Percentiles rank a stretch among this genome's conserved stretches.
These are phyloP conservation scores for Phragmatobia fuliginosa DNA, from an alignment of 2,888 invertebrate species.

Conservation along the genomic window DNA sequence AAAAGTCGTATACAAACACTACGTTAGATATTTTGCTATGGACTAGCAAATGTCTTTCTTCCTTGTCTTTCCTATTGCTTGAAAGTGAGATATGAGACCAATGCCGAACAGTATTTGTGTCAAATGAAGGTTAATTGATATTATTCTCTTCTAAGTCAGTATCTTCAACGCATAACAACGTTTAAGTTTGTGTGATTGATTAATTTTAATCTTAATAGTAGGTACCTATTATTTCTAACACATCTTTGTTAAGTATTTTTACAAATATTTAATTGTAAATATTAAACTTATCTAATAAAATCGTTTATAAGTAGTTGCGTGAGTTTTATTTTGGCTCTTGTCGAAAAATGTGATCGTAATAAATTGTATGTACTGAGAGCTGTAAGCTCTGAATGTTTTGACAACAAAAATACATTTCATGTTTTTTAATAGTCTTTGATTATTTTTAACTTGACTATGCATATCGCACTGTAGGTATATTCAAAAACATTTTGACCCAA, in stretches of 20 bases:
- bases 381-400: constrained; percentile 1
- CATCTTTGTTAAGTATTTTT: constrained; percentile 64
- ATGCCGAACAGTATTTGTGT: constrained; percentile 48
- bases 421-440: background rate
- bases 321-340: constrained; percentile 21
- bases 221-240: constrained; percentile 44
- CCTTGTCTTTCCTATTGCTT: constrained; percentile 40
- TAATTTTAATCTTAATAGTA: constrained; percentile 51
- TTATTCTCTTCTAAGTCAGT: constrained; percentile 45
- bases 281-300: constrained; percentile 67
- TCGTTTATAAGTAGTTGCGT: constrained; percentile 61
- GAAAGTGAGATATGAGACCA: constrained; percentile 54
- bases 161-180: constrained; percentile 49
- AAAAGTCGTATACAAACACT: constrained; percentile 37
- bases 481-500: background rate
- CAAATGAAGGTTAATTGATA: constrained; percentile 41
- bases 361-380: background rate
- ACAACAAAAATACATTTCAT: background rate
- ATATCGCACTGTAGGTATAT: background rate
- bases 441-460: background rate
- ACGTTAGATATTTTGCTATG: constrained; percentile 10
- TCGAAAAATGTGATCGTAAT: constrained; percentile 4
- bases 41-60: constrained; percentile 21
- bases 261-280: constrained; percentile 68
- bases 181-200: constrained; percentile 59